Evolutionary conservation across 2,797 vertebrate genomes (phyloP).

Genomic region (Sparus aurata): DNA sequence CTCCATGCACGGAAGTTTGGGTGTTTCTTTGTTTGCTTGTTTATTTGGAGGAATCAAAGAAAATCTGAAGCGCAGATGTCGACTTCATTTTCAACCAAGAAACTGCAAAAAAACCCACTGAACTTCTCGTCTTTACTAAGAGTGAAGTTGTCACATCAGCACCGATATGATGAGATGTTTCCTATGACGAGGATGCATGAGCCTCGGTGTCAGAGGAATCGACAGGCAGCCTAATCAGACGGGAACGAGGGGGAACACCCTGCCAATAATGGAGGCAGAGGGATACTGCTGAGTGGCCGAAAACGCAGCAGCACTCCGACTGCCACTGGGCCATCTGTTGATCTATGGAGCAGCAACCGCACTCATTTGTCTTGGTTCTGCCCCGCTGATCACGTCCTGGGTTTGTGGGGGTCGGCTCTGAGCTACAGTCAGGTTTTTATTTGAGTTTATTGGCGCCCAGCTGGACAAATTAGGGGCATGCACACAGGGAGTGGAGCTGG

Average conservation of each 20-base stretch:
- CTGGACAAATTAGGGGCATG: background rate
- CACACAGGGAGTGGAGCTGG: background rate
- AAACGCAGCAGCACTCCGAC: constrained; percentile 34
- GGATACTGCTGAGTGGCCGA: constrained; percentile 53
- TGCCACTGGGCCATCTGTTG: constrained; percentile 41
- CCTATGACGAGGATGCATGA: constrained; percentile 1
- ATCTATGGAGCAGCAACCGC: constrained; percentile 45
- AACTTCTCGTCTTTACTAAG: background rate
- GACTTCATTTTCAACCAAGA: background rate
- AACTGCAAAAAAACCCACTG: background rate
- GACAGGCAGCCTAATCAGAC: constrained; percentile 39
- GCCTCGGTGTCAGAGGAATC: constrained; percentile 18
- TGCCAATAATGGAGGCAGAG: constrained; percentile 35
- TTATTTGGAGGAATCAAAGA: constrained; percentile 6
- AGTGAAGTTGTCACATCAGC: background rate
- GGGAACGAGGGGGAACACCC: constrained; percentile 12
- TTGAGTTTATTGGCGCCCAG: constrained; percentile 8
- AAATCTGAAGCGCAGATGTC: background rate
- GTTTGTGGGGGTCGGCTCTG: background rate
- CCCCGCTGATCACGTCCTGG: background rate
- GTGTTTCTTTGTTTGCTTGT: background rate
- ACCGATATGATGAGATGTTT: background rate
- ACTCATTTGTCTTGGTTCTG: constrained; percentile 49
- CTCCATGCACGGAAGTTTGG: background rate
- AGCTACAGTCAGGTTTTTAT: background rate